Evolutionary conservation across 2,888 invertebrate genomes (phyloP).

Genomic region (Chymomyza amoena): DNA sequence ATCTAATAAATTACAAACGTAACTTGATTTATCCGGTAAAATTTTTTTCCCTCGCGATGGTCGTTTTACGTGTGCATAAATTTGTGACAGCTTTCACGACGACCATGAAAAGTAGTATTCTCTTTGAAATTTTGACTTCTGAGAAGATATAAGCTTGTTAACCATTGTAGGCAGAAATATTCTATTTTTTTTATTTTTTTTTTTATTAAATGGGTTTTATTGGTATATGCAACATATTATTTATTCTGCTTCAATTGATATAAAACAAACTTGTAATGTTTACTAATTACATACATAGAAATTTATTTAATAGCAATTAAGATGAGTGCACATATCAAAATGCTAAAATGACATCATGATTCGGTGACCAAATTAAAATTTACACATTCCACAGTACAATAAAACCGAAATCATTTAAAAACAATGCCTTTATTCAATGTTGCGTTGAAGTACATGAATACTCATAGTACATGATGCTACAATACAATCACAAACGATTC

Average conservation of each 20-base stretch:
- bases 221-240: too few species aligned
- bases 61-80: slow-evolving; percentile 39
- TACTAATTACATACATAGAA: not conserved
- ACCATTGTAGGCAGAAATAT: too few species aligned
- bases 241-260: not conserved
- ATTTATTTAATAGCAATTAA: not conserved
- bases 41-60: slow-evolving; percentile 32
- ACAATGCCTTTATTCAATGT: not conserved
- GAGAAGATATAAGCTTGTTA: too few species aligned
- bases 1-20: slow-evolving; percentile 76
- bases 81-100: slow-evolving; percentile 36
- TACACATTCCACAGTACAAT: not conserved
- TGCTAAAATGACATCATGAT: slow-evolving; percentile 66
- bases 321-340: not conserved
- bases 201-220: too few species aligned
- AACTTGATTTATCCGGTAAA: slow-evolving; percentile 78
- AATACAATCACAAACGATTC: too few species aligned
- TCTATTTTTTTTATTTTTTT: too few species aligned
- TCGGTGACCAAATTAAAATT: slow-evolving; percentile 55
- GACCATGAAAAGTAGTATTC: slow-evolving; percentile 61
- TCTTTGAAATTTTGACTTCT: not conserved
- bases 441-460: too few species aligned
- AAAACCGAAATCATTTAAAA: not conserved
- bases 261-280: not conserved
- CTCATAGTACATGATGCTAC: too few species aligned